Base-by-base conservation (phyloP, 2,797 vertebrate genomes). In the Echiichthys vipera region DNA sequence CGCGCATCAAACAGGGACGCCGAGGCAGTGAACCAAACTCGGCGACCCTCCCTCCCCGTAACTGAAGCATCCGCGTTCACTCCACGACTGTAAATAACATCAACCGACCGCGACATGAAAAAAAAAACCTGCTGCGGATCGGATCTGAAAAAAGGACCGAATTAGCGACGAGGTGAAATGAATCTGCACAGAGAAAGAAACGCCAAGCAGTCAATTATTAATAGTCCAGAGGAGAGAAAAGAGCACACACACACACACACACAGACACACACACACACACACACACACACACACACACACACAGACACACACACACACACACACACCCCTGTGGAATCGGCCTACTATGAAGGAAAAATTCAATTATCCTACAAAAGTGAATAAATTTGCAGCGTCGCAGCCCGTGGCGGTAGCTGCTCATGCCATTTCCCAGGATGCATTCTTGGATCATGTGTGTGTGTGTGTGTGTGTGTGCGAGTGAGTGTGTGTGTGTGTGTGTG, bases 361-460 rank as follows among this genome's bases (percentile, higher is more conserved):
- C 91, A 93, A 93, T 94, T 92, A 93, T 90, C 88, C 86, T 89
- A 87, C 90, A 93, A 92, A 93, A 93, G 93, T 94, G 92, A 94
- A 93, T 93, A 94, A 84, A 94, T 94, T 91, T 92, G 83, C 85
- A 83, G 74, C 74, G 64, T 74, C 40, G 69, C 73, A 84, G 87
- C 89, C 88, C 11, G 76, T n/a, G 88, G 91, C 89, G 82, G 80
- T 63, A 77, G 67, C 82, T 86, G 77, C 80, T 76, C 71, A 74
- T 71, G 76, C 55, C 73, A 76, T 82, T 84, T 92, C 89, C 88
- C 90, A 88, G 74, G 87, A 86, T 89, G 86, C 86, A 84, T 74
- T 65, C 80, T 68, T 74, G 88, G 84, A 77, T 75, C 76, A 63
- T 75, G 66, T 42, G 56, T 50, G 45, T 12, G 14, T 3, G 20